phyloP scores from a whole-genome alignment of 2,797 vertebrate genomes.

The Etheostoma nigrum region DNA sequence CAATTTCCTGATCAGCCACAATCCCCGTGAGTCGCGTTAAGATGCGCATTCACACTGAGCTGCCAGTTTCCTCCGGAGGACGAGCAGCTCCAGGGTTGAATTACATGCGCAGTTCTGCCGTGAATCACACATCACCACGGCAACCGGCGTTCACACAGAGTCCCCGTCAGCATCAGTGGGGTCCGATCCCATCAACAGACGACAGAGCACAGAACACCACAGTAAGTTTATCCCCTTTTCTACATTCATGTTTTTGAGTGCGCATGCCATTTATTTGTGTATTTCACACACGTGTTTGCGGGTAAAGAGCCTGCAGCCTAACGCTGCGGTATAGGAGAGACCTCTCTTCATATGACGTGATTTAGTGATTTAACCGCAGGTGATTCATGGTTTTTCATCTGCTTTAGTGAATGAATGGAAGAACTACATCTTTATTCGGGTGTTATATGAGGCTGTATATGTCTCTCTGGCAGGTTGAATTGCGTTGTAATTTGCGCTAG shows the following conservation, averaged over 20 bases:
- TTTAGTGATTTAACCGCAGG: conserved; percentile 1
- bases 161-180: conserved; percentile 62
- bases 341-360: background rate
- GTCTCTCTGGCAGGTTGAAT: background rate
- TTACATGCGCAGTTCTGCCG: conserved; percentile 77
- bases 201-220: conserved; percentile 41
- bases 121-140: conserved; percentile 80
- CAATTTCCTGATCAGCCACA: conserved; percentile 41
- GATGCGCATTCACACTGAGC: conserved; percentile 54
- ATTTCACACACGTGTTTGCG: background rate
- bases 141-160: conserved; percentile 72
- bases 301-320: background rate
- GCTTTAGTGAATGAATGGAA: background rate
- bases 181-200: conserved; percentile 51
- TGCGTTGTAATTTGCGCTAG: background rate
- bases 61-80: conserved; percentile 64
- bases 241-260: background rate
- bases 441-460: background rate
- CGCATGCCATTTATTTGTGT: background rate
- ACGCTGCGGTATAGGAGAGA: conserved; percentile 8
- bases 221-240: conserved; percentile 66
- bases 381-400: background rate
- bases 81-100: conserved; percentile 53
- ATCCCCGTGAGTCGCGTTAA: conserved; percentile 16
- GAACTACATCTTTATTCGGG: background rate